phyloP scores from a whole-genome alignment of 2,888 invertebrate genomes.

The Mesochorus sp. region DNA sequence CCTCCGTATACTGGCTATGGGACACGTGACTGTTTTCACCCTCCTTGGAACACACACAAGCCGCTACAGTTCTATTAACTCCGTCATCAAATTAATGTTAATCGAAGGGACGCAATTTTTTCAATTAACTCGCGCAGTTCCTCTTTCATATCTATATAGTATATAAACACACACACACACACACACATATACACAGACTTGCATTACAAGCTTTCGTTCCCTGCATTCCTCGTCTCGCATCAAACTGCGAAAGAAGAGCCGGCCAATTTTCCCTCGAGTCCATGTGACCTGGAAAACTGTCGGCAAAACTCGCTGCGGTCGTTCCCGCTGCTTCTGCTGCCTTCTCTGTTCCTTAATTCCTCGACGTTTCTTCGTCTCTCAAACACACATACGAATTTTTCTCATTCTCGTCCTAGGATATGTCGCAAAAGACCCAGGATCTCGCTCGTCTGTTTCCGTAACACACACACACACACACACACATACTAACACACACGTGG shows the following conservation, averaged over 20 bases:
- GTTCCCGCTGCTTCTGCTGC: too few species aligned
- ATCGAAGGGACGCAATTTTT: conserved; percentile 54
- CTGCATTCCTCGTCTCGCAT: conserved; percentile 5
- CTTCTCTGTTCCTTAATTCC: conserved; percentile 51
- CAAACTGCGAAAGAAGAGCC: conserved; percentile 21
- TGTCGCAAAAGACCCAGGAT: conserved; percentile 19
- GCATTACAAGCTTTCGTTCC: not conserved
- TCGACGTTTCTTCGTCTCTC: conserved; percentile 43
- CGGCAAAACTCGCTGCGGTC: conserved; percentile 26
- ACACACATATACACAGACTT: not conserved
- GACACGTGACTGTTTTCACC: conserved; percentile 52
- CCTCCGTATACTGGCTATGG: conserved; percentile 48
- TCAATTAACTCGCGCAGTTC: conserved; percentile 37
- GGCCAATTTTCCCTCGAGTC: conserved; percentile 41
- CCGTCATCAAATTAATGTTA: conserved; percentile 62
- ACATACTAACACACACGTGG: too few species aligned
- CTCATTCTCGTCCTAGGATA: conserved; percentile 17
- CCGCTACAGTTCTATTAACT: conserved; percentile 15
- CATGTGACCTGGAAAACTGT: conserved; percentile 52
- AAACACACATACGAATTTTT: conserved; percentile 22
- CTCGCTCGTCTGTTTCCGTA: conserved; percentile 37
- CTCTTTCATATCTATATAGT: not conserved
- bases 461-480: too few species aligned
- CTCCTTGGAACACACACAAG: not conserved
- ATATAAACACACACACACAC: not conserved